A percentile compares a stretch with the other conserved stretches of the same genome.
Conservation (phyloP, 37 sponge, comb jelly and placozoan species). For the Spongia lamella region DNA sequence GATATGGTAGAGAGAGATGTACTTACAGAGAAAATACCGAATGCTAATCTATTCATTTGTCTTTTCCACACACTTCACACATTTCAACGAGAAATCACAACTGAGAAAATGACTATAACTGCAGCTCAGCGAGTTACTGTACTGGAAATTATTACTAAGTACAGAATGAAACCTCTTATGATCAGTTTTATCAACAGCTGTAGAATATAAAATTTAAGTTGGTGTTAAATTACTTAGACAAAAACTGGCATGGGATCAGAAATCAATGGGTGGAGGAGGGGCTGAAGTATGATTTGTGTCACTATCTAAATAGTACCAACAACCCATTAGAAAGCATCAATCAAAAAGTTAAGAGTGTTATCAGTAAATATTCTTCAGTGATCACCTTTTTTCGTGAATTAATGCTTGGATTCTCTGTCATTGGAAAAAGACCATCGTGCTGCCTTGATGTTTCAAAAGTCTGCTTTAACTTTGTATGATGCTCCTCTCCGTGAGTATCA, state of each 20-base stretch:
- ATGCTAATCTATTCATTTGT: neutral
- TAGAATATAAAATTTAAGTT: neutral
- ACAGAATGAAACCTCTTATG: neutral
- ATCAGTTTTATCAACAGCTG: neutral
- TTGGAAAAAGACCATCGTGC: too few relatives aligned
- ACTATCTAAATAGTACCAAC: constrained; percentile 2
- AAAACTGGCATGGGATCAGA: constrained; percentile 16
- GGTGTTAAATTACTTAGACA: constrained; percentile 6
- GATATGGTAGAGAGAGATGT: neutral
- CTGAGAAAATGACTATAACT: constrained; percentile 8
- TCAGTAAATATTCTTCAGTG: too few relatives aligned
- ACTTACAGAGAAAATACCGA: neutral
- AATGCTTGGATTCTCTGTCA: too few relatives aligned
- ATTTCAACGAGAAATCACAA: neutral
- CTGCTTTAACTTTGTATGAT: too few relatives aligned
- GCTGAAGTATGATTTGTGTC: neutral
- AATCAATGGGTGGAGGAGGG: constrained; percentile 14
- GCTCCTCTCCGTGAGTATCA: too few relatives aligned
- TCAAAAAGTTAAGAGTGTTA: neutral
- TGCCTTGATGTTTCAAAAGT: too few relatives aligned
- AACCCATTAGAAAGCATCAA: constrained; percentile 1
- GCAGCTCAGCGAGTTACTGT: neutral
- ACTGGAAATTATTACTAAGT: neutral
- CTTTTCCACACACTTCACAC: neutral
- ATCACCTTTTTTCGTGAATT: too few relatives aligned